A percentile compares a stretch with the other conserved stretches of the same genome.
Conservation (phyloP, 2,113 vertebrate genomes). For the Syngnathus typhle region DNA sequence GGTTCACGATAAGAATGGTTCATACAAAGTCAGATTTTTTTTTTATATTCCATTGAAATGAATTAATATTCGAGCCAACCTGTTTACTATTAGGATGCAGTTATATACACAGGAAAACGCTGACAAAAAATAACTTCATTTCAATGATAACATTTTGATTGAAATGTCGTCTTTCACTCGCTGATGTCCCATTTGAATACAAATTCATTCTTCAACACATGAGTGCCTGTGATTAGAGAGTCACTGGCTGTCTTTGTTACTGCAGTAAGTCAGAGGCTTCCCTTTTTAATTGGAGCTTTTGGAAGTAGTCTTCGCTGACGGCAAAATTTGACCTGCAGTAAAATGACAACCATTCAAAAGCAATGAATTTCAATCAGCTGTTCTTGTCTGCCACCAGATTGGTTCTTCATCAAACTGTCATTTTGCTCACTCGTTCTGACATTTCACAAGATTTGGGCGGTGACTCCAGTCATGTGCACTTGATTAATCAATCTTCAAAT, state of each 20-base stretch:
- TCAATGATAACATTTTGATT: conserved; percentile 7
- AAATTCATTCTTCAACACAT: conserved; percentile 13
- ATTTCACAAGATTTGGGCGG: conserved; percentile 49
- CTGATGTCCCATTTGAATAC: conserved; percentile 15
- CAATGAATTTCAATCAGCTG: conserved; percentile 69
- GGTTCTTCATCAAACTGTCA: conserved; percentile 51
- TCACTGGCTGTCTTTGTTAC: conserved; percentile 2
- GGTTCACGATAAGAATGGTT: not conserved
- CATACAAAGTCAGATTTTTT: not conserved
- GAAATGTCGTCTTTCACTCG: conserved; percentile 24
- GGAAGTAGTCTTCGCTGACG: conserved; percentile 29
- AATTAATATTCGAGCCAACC: not conserved
- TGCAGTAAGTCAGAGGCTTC: conserved; percentile 29
- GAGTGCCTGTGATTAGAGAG: conserved; percentile 24
- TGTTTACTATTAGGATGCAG: not conserved
- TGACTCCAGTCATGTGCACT: conserved; percentile 45
- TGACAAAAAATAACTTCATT: conserved; percentile 2
- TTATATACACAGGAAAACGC: not conserved
- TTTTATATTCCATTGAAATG: not conserved
- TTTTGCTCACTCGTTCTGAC: conserved; percentile 29
- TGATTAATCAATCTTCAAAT: conserved; percentile 57
- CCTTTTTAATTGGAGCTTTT: conserved; percentile 56
- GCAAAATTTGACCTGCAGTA: conserved; percentile 54
- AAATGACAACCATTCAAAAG: conserved; percentile 63
- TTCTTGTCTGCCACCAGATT: conserved; percentile 58